Conservation (phyloP, 2,113 vertebrate species). For the Ptilonorhynchus violaceus region DNA sequence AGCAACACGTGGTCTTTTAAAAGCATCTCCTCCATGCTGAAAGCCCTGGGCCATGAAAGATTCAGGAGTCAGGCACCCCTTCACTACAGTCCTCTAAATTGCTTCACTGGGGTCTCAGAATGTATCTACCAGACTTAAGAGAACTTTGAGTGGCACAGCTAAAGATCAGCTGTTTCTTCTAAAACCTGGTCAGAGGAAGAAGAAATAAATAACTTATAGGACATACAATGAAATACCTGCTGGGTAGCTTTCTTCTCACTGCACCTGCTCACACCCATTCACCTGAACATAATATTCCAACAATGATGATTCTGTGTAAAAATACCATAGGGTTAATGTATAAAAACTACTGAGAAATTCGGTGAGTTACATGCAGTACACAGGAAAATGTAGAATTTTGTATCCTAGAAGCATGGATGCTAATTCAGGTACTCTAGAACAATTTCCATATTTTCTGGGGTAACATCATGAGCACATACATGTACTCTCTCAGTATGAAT, state of each 20-base stretch:
- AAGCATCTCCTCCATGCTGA: background rate
- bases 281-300: background rate
- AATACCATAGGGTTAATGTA: background rate
- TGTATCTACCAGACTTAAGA: background rate
- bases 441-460: background rate
- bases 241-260: background rate
- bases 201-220: background rate
- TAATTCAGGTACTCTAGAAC: background rate
- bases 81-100: background rate
- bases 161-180: background rate
- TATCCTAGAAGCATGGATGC: fast-evolving
- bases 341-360: background rate
- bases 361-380: background rate
- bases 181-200: background rate
- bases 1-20: background rate
- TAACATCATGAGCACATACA: background rate
- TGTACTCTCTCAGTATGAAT: background rate
- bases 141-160: background rate
- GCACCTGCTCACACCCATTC: background rate
- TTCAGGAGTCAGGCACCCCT: background rate
- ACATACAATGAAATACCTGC: background rate
- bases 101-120: background rate
- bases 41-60: background rate
- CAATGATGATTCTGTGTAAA: background rate
- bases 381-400: background rate